A percentile compares a stretch with the other conserved stretches of the same genome.
Conservation (phyloP, 1,140 invertebrate species). For the Zophobas atratus region DNA sequence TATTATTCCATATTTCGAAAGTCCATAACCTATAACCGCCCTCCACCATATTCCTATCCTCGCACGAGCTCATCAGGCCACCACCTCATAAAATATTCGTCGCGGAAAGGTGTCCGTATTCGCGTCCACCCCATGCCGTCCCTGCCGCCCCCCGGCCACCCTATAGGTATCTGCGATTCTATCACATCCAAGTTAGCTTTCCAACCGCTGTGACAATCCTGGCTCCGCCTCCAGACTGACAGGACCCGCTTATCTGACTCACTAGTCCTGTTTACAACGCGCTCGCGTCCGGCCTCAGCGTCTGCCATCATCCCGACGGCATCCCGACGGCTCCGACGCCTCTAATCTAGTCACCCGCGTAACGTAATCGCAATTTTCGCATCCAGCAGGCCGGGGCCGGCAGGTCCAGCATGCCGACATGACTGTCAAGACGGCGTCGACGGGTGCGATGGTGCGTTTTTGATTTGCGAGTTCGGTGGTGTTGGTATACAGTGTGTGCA, state of each 20-base stretch:
- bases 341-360: slow-evolving; percentile 54
- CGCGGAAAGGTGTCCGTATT: neutral
- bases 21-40: too few relatives aligned
- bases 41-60: neutral
- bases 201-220: slow-evolving; percentile 66
- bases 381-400: neutral
- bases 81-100: neutral
- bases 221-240: slow-evolving; percentile 62
- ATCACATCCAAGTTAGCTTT: slow-evolving; percentile 61
- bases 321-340: slow-evolving; percentile 42
- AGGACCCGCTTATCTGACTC: slow-evolving; percentile 62
- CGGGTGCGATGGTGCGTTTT: slow-evolving; percentile 16
- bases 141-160: slow-evolving; percentile 49
- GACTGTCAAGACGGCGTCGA: neutral
- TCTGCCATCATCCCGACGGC: slow-evolving; percentile 62
- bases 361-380: slow-evolving; percentile 13
- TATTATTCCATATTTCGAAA: too few relatives aligned
- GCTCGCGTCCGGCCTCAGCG: slow-evolving; percentile 56
- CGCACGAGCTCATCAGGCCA: neutral
- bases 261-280: slow-evolving; percentile 62
- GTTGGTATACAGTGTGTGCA: slow-evolving; percentile 28
- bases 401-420: neutral
- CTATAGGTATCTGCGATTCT: slow-evolving; percentile 57
- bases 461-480: neutral
- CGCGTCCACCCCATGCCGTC: neutral